A percentile compares a stretch with the other conserved stretches of the same genome.
These are phyloP conservation scores for Pelochelys cantorii DNA, from an alignment of 2,797 vertebrate species.

Conservation along the genomic window DNA sequence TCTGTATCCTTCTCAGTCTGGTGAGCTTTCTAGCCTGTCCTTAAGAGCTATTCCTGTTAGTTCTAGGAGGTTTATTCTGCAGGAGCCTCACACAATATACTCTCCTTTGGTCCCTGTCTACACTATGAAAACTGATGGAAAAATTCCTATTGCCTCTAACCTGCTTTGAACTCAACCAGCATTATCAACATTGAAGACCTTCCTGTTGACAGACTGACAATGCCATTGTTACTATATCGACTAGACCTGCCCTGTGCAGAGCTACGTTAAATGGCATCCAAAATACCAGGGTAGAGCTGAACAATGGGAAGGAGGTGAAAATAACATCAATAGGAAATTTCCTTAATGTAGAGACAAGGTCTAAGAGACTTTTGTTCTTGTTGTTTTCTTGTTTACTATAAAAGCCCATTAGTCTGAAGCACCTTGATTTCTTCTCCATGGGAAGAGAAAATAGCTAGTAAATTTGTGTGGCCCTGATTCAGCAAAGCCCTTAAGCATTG, in stretches of 20 bases:
- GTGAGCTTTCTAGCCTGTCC: background rate
- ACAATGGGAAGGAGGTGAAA: background rate
- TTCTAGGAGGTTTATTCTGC: background rate
- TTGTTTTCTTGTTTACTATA: background rate
- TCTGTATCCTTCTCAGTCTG: rapidly evolving
- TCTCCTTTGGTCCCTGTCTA: background rate
- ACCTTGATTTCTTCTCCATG: background rate
- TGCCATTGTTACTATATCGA: background rate
- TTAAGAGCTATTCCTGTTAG: background rate
- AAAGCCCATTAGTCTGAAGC: background rate
- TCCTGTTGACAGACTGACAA: background rate
- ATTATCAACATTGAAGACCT: background rate
- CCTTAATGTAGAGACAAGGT: background rate
- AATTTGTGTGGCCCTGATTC: background rate
- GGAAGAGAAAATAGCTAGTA: background rate
- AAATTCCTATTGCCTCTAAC: background rate
- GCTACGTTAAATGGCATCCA: background rate
- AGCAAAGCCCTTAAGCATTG: background rate
- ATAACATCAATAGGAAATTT: background rate
- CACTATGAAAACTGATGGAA: background rate
- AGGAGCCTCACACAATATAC: background rate
- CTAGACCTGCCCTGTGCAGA: background rate
- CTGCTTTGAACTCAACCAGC: background rate
- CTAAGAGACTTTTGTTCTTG: background rate
- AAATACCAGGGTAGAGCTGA: background rate